Base-by-base conservation (phyloP, 2,888 invertebrate genomes). In the Phalera bucephala region DNA sequence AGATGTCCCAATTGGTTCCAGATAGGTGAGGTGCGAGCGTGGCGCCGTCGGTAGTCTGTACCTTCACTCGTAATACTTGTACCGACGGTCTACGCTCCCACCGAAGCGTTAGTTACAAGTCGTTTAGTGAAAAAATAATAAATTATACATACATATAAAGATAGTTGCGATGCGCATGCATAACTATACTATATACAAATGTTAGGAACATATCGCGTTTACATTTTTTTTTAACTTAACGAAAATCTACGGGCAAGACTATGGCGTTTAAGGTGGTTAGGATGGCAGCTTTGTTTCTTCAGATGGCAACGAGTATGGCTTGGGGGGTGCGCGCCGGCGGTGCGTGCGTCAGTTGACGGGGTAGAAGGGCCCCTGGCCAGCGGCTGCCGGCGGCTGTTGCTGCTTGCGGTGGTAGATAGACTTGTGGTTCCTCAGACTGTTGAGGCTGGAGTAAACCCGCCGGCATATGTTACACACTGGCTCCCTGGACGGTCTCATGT, bases 391-490 rank as follows among this genome's bases (percentile, higher is more conserved):
- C 72, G 92, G 91, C 83, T 91, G 91, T 79, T 93, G 93, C 88
- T 94, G 95, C 91, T 95, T 95, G 90, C 96, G 93, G 91, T 96
- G 96, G 90, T 96, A 96, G 92, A 96, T 96, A 87, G 96, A 96
- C 93, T 96, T 96, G 92, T 96, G 96, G 92, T 96, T 96, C 85
- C 96, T 92, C 74, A 96, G 93, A 81, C 95, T 96, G 92, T 96
- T 96, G 74, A 96, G 92, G 80, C 96, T 96, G 92, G 96, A 95
- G 92, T 96, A 96, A 67, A 96, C 96, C 80, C 96, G 94, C 88
- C 96, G 95, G 92, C 96, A 96, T 82, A 96, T 95, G 92, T 95
- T 96, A 92, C 96, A 96, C 80, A 96, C 95, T 61, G 96, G 96
- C 91, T 95, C 95, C 91, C 96, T 93, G 82, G 95, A 95, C 71